Evolutionary conservation across 2,888 invertebrate genomes (phyloP), one percentile per base, ranked within the genome.

Genomic region (Sinelater perroti): DNA sequence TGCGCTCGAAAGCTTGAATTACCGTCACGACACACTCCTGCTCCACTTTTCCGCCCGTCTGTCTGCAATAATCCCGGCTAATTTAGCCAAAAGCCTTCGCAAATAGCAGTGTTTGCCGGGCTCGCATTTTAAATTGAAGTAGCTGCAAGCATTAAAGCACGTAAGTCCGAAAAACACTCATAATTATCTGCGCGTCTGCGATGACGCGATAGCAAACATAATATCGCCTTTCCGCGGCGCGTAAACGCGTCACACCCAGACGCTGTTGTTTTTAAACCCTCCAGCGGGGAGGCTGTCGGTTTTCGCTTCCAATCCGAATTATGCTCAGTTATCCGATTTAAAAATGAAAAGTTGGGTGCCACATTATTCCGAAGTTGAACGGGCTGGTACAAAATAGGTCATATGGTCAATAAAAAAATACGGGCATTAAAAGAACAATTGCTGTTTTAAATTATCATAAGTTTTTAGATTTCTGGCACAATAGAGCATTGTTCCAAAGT

Each of bases 251-350:
- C 30, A 31, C 20, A n/a, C 13, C 24, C 35, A 47, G 36, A 38
- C 36, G 13, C 36, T 38, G 49, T 36, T 36, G 49, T 38, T 49
- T 49, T 36, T 49, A 13, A 28, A 49, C 10, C 49, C 38, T 38
- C 5, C 17, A 13, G 28, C 36, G 8, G 16, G 20, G 47, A 24
- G 47, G 31, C 10, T 46, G 31, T 46, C 31, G 20, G 31, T 46
- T 31, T 46, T 46, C 14, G 18, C 31, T 35, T 35, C 21, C 47
- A 16, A n/a, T n/a, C n/a, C n/a, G n/a, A n/a, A n/a, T n/a, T n/a
- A n/a, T n/a, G n/a, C n/a, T n/a, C n/a, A n/a, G n/a, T n/a, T n/a
- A n/a, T n/a, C n/a, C n/a, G n/a, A n/a, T n/a, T n/a, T n/a, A n/a
- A n/a, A n/a, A n/a, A n/a, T n/a, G n/a, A n/a, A n/a, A n/a, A n/a